phyloP scores from a whole-genome alignment of 1,140 invertebrate genomes.

The Neodiprion fabricii region DNA sequence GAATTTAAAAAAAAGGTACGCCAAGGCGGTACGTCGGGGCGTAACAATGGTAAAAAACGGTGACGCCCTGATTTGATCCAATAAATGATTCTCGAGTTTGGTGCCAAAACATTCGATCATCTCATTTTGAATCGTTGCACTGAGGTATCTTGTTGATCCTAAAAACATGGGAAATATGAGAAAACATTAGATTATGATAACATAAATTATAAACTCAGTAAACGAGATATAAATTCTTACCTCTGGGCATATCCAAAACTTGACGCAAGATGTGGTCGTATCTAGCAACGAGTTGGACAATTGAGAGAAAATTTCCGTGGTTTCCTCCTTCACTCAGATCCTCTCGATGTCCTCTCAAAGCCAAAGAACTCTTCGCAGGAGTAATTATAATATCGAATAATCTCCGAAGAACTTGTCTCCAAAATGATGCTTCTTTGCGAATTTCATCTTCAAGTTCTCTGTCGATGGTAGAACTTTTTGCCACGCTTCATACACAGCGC shows the following conservation, averaged over 20 bases:
- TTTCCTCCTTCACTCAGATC: constrained; percentile 21
- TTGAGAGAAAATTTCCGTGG: constrained; percentile 34
- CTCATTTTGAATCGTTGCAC: constrained; percentile 24
- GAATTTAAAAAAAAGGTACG: no score
- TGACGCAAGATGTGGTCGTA: constrained; percentile 31
- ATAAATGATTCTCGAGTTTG: constrained; percentile 4
- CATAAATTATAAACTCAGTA: constrained; percentile 7
- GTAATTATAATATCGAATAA: constrained; percentile 32
- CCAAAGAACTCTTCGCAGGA: constrained; percentile 27
- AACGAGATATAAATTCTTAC: background rate
- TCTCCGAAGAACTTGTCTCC: constrained; percentile 17
- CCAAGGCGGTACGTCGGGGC: no score
- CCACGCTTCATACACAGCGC: no score
- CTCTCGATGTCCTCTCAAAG: constrained; percentile 27
- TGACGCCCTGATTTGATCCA: constrained; percentile 18
- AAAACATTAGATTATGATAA: constrained; percentile 8
- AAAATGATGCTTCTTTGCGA: no score
- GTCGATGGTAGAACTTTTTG: no score
- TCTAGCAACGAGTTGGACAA: constrained; percentile 28
- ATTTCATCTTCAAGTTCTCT: no score
- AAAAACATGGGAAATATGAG: constrained; percentile 7
- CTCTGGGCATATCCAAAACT: constrained; percentile 24
- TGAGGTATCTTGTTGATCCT: background rate
- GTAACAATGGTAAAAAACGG: constrained; percentile 23
- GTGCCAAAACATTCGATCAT: constrained; percentile 21